Evolutionary conservation across 2,113 vertebrate species (phyloP).

Genomic region (Struthidea cinerea): DNA sequence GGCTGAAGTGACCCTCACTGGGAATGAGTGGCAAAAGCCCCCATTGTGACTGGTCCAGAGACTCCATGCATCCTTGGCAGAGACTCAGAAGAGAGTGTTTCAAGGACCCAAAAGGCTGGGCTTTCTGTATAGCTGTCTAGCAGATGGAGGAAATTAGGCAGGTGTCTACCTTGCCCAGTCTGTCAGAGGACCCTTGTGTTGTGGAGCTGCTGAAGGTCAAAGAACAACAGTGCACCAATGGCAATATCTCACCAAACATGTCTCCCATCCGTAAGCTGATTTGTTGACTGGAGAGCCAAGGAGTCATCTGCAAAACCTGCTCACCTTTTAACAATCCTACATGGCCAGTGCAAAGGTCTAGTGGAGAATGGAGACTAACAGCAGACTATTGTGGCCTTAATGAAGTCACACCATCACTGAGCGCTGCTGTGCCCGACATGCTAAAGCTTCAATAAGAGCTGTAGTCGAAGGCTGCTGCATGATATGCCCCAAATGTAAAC

Average conservation of each 20-base stretch:
- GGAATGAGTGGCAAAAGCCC: neutral
- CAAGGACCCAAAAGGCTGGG: neutral
- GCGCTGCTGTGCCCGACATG: neutral
- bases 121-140: neutral
- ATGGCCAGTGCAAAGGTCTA: neutral
- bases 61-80: neutral
- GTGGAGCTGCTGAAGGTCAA: neutral
- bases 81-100: neutral
- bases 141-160: neutral
- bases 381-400: accelerated
- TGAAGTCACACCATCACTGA: neutral
- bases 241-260: neutral
- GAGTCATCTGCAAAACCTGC: neutral
- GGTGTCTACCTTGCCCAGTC: neutral
- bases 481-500: neutral
- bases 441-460: neutral
- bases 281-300: neutral
- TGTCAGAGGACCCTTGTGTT: neutral
- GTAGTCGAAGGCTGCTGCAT: too few relatives aligned
- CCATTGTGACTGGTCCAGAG: neutral
- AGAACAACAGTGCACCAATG: accelerated
- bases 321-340: neutral
- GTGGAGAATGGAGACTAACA: neutral
- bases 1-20: neutral
- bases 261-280: neutral